Evolutionary conservation across 2,888 invertebrate species (phyloP), one percentile per base, ranked within the genome.

Genomic region (Scaptomyza reducta): DNA sequence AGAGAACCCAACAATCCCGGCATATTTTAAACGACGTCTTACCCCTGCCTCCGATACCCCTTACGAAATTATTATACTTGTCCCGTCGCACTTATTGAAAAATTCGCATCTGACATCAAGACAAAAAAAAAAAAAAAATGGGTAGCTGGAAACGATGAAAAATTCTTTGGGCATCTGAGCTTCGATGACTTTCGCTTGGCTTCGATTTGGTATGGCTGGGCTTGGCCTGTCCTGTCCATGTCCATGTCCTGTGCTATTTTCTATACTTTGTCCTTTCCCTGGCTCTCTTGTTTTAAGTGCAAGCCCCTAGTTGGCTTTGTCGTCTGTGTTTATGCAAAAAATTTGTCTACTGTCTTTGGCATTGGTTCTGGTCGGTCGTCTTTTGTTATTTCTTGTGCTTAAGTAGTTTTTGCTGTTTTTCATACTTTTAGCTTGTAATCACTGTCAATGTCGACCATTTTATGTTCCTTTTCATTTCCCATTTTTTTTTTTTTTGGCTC

Each of bases 341-440:
- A 88, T 81, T 87, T 82, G 86, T 85, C 85, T 85, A 64, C 81
- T 61, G 62, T 62, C 73, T 57, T 54, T 42, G 74, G 70, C 66
- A 68, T 42, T 49, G 51, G 47, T 53, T 63, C 16, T 25, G 44
- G 42, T 44, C 40, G 45, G 61, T 49, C 55, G 50, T 70, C 87
- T 87, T 80, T 83, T 84, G 84, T 84, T 88, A 88, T 84, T 84
- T 73, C 70, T 88, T 84, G 85, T 77, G 83, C 88, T 87, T 88
- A 88, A 85, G 85, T 88, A 85, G 88, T 85, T 85, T 84, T 77
- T 87, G 70, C 88, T 88, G 87, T 88, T 88, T 86, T 85, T 85
- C 85, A 85, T 85, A 85, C 85, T 85, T 85, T 85, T 79, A 87
- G 85, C 88, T 81, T 85, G 88, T 85, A 88, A 85, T 85, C 85